Evolutionary conservation across 2,888 invertebrate species (phyloP), one percentile per base, ranked within the genome.

Genomic region (Drosophila emarginata): DNA sequence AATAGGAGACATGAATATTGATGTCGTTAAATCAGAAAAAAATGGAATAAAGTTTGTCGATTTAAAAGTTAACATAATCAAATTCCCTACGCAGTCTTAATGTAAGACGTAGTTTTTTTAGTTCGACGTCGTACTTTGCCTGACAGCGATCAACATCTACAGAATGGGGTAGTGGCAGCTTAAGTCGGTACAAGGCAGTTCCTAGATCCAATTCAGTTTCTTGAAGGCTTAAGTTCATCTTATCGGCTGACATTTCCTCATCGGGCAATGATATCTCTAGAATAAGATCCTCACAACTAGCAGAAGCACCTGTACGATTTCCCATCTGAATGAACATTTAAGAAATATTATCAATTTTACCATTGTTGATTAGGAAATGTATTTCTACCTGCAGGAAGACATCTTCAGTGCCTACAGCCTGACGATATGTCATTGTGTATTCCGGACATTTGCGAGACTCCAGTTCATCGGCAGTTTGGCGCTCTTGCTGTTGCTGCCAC

Each of bases 211-310:
- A 91, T 71, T 93, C 93, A 9, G 92, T 93, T 37, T 93, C 93
- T 12, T 93, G 93, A 3, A 95, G 95, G 71, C 95, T 94, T 52
- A 98, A 92, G 74, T 96, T 95, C 67, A 98, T 94, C 86, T 95
- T 95, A 76, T 95, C 94, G 52, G 94, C 94, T 0, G 73, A 37
- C 68, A 89, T 90, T 69, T 93, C 94, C 89, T 97, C 97, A 2
- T 94, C 95, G 0, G 97, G 96, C 90, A 98, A 92, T 79, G 94
- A 92, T 14, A 98, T 93, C 68, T 94, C 93, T 23, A 98, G 93
- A n/a, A 97, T 93, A 92, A 98, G 94, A 90, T 96, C 95, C 91
- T 98, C 98, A 92, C 97, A 97, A 87, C 97, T 97, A 2, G 96
- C 94, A 0, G 96, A 95, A 1, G 94, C 93, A 15, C 95, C 94